A percentile compares a stretch with the other conserved stretches of the same genome.
These are phyloP conservation scores for Ciconia boyciana DNA, from an alignment of 2,113 vertebrate species.

Conservation along the genomic window DNA sequence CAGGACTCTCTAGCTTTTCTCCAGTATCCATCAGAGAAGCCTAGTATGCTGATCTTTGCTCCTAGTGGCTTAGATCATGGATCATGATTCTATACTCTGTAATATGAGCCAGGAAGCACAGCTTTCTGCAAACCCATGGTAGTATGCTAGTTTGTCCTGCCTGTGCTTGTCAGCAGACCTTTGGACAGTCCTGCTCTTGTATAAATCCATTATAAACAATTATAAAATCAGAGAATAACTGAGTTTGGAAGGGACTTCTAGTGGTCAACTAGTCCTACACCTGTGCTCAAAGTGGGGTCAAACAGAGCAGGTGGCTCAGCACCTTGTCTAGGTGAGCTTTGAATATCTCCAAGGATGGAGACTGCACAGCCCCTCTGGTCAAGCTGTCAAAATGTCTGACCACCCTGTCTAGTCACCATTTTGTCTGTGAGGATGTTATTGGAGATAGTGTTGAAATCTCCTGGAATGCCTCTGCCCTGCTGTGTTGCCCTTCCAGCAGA, in stretches of 20 bases:
- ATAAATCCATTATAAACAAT: background rate
- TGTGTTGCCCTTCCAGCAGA: background rate
- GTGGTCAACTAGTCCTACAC: background rate
- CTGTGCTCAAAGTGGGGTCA: background rate
- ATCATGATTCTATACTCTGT: background rate
- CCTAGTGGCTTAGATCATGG: background rate
- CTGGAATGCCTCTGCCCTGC: background rate
- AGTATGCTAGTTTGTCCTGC: background rate
- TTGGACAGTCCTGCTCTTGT: background rate
- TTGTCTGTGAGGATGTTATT: background rate
- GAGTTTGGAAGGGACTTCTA: background rate
- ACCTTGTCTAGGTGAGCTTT: background rate
- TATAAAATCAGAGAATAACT: background rate
- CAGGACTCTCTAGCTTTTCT: background rate
- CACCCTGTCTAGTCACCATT: background rate
- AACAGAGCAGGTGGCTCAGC: background rate
- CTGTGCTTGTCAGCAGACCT: background rate
- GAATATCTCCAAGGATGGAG: background rate
- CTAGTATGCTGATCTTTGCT: background rate
- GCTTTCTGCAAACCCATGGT: background rate
- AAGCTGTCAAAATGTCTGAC: background rate
- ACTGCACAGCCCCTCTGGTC: background rate
- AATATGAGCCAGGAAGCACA: background rate
- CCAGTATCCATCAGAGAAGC: background rate
- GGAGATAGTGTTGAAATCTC: background rate